Conservation (phyloP, 2,888 invertebrate species). For the Drosophila anomalata region DNA sequence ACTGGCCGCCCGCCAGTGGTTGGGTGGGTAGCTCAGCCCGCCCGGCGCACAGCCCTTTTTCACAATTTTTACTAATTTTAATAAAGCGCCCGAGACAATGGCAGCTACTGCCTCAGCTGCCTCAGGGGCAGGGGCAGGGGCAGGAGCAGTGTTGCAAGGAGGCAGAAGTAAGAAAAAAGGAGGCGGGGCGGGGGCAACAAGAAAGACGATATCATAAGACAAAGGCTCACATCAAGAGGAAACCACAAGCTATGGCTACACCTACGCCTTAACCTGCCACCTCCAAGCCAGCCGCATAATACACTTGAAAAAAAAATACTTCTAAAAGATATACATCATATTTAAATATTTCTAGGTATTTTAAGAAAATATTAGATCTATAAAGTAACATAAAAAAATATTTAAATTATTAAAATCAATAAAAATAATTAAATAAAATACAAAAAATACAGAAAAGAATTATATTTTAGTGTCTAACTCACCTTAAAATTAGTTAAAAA, state of each 20-base stretch:
- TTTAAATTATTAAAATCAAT: too few species aligned
- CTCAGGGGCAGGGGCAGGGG: background rate
- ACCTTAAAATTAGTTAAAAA: too few species aligned
- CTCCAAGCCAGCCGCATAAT: background rate
- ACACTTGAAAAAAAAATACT: background rate
- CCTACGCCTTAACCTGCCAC: constrained; percentile 27
- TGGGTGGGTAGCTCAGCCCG: constrained; percentile 5
- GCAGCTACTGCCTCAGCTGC: constrained; percentile 32
- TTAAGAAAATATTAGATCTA: too few species aligned
- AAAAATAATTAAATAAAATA: too few species aligned
- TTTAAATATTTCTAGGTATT: too few species aligned
- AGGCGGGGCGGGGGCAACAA: constrained; percentile 2
- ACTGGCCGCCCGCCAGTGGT: constrained; percentile 42
- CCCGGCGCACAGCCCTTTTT: constrained; percentile 28
- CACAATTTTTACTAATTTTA: constrained; percentile 81
- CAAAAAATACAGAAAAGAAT: too few species aligned
- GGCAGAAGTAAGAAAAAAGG: too few species aligned
- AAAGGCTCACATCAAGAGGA: constrained; percentile 76
- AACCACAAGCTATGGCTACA: constrained; percentile 64
- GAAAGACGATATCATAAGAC: constrained; percentile 67
- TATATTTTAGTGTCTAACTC: too few species aligned
- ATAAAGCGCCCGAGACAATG: constrained; percentile 71
- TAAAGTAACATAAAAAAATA: too few species aligned
- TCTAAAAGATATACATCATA: too few species aligned
- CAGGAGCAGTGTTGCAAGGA: background rate